phyloP scores from a whole-genome alignment of 2,113 vertebrate genomes.

The Meriones unguiculatus region DNA sequence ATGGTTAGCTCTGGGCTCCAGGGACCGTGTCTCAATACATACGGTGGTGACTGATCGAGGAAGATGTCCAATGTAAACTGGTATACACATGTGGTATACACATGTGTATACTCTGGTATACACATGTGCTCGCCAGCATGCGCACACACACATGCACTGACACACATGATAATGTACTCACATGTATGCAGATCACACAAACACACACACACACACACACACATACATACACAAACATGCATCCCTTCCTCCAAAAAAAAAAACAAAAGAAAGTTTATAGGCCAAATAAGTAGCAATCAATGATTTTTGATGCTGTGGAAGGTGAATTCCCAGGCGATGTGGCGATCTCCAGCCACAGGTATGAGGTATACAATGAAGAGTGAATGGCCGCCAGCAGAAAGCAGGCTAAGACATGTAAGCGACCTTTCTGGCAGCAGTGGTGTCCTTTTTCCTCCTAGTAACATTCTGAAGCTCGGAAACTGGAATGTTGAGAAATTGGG shows the following conservation, averaged over 20 bases:
- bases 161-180: background rate
- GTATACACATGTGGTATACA: background rate
- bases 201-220: background rate
- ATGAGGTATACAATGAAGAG: background rate
- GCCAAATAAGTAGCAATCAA: background rate
- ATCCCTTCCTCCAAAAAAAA: background rate
- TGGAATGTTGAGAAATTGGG: background rate
- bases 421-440: background rate
- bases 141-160: background rate
- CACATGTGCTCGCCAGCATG: background rate
- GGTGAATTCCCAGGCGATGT: background rate
- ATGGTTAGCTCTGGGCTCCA: background rate
- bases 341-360: background rate
- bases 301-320: background rate
- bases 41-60: background rate
- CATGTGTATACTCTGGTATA: background rate
- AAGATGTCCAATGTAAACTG: background rate
- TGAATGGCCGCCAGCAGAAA: background rate
- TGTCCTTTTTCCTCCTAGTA: background rate
- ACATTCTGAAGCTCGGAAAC: constrained; percentile 20
- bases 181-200: background rate
- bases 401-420: background rate
- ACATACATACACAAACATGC: background rate
- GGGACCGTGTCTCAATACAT: background rate
- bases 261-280: background rate